A percentile compares a stretch with the other conserved stretches of the same genome.
Conservation (phyloP, 2,888 invertebrate genomes). For the Allygus modestus region DNA sequence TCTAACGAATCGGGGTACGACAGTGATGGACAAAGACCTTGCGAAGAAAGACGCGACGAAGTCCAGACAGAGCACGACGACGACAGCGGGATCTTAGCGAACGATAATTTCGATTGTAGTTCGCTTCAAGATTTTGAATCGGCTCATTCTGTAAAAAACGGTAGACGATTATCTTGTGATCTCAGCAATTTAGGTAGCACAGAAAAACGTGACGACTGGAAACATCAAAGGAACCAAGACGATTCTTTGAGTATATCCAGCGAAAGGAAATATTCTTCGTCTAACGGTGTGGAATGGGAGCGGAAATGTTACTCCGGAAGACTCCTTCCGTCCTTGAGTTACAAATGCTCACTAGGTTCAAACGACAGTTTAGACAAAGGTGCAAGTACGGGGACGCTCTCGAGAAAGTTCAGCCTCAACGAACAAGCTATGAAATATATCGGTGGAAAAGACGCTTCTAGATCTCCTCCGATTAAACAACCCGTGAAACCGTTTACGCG, state of each 20-base stretch:
- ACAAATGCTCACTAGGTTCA: conserved; percentile 19
- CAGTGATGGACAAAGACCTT: conserved; percentile 83
- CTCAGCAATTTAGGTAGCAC: conserved; percentile 64
- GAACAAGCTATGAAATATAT: conserved; percentile 45
- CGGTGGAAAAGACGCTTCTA: conserved; percentile 3
- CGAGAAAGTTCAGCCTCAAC: conserved; percentile 41
- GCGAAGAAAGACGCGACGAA: conserved; percentile 79
- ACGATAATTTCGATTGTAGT: conserved; percentile 70
- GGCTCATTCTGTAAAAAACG: conserved; percentile 20
- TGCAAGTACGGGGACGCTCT: conserved; percentile 15
- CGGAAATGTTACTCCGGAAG: conserved; percentile 65
- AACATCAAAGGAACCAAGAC: conserved; percentile 39
- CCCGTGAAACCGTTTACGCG: conserved; percentile 66
- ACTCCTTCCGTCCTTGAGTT: conserved; percentile 63
- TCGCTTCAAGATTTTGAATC: conserved; percentile 52
- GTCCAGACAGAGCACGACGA: conserved; percentile 75
- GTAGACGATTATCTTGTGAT: conserved; percentile 24
- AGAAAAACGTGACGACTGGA: conserved; percentile 43
- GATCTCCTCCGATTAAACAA: conserved; percentile 8
- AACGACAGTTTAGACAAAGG: conserved; percentile 56
- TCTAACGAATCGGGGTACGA: conserved; percentile 92
- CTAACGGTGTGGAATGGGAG: conserved; percentile 63
- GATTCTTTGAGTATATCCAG: background rate
- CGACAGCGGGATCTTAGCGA: conserved; percentile 70
- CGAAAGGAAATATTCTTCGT: conserved; percentile 1